Evolutionary conservation across 2,113 vertebrate species (phyloP), one percentile per base, ranked within the genome.

Genomic region (Gobio gobio): DNA sequence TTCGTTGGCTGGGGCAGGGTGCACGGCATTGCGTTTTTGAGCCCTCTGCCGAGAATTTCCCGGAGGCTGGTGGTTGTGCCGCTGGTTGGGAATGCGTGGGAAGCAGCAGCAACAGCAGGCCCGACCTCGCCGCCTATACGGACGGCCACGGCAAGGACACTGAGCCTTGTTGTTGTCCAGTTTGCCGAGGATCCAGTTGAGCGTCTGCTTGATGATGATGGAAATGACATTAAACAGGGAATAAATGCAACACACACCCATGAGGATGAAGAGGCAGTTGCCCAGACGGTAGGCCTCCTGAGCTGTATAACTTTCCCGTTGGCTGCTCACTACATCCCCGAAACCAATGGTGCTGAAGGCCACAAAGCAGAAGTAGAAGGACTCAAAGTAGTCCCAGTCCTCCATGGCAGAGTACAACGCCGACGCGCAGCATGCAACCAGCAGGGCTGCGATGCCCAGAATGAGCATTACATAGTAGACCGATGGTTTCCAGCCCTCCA

Each of bases 311-410:
- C 83, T 90, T 61, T 92, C 90, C 29, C 92, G 89, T 86, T 95
- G 95, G 81, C 94, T 94, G 91, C 94, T 95, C 83, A 95, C 95
- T 73, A 95, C 90, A 90, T 95, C 95, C 29, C 95, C 94, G 0
- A 95, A 95, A 66, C 95, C 95, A 49, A 95, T 95, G 85, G 95
- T 95, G 91, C 95, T 95, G 91, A 95, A 95, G 72, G 94, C 94
- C 83, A 95, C 95, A 0, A 95, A 95, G 86, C 95, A 95, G 88
- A 95, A 95, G 87, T 95, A 95, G 0, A 95, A 90, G 4, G 95
- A 94, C 80, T 95, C 94, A 56, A 95, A 89, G 51, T 94, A 95
- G 90, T 91, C 93, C 95, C 95, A 95, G 92, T 93, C 94, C 89
- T 95, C 95, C 92, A 94, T 93, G 81, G 92, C 88, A 72, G 93